Percentiles rank a stretch among this genome's conserved stretches.
Evolutionary conservation across 2,888 invertebrate genomes (phyloP).

Genomic region (Asteroscopus sphinx): DNA sequence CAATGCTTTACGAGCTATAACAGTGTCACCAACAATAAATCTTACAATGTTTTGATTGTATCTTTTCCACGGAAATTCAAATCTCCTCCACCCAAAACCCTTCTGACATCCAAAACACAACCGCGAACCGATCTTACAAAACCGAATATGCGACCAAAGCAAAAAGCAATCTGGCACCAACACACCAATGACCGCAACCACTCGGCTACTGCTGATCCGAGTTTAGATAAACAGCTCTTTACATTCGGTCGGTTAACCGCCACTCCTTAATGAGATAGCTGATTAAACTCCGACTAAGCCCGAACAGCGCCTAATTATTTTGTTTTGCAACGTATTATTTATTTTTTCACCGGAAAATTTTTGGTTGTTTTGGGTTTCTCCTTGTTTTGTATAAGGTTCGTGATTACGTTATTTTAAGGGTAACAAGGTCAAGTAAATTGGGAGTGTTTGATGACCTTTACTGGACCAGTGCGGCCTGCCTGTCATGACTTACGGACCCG

Average conservation of each 20-base stretch:
- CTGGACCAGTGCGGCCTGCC: no score
- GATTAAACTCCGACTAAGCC: conserved; percentile 56
- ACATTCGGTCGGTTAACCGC: conserved; percentile 62
- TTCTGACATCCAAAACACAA: conserved; percentile 38
- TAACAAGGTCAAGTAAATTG: conserved; percentile 12
- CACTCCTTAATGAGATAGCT: conserved; percentile 63
- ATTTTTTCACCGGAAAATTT: conserved; percentile 35
- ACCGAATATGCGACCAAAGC: conserved; percentile 59
- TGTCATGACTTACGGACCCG: no score
- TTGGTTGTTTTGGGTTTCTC: conserved; percentile 15
- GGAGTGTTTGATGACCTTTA: conserved; percentile 31
- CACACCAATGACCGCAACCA: conserved; percentile 54
- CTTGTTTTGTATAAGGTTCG: conserved; percentile 5
- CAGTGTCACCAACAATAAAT: no score
- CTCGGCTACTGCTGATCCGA: conserved; percentile 53
- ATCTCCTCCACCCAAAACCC: not conserved
- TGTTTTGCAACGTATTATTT: conserved; percentile 46
- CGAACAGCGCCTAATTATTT: conserved; percentile 51
- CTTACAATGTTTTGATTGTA: no score
- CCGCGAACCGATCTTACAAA: conserved; percentile 50
- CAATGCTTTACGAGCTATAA: no score
- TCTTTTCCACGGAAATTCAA: not conserved
- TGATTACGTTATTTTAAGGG: conserved; percentile 23
- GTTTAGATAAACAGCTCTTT: conserved; percentile 64
- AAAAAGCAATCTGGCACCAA: conserved; percentile 59